Base-by-base conservation (phyloP, 2,888 invertebrate genomes). In the Eremobia ochroleuca region DNA sequence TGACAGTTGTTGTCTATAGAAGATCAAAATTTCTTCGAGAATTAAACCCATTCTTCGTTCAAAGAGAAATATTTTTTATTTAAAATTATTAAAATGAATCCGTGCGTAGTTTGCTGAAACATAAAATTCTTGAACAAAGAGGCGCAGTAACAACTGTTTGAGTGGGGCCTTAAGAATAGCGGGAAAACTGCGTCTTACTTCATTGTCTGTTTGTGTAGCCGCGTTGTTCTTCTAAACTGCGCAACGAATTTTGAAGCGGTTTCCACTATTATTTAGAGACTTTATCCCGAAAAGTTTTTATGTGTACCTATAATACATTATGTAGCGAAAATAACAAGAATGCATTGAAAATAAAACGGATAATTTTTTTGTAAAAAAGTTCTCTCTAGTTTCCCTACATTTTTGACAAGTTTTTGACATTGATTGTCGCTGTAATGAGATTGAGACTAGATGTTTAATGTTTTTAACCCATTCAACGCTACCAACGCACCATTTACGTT, bases 1-100 rank as follows among this genome's bases (percentile, higher is more conserved):
- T 13, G 5, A 58, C 18, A 28, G 8, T 52, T 43, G 9, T 18
- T 4, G 37, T 25, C 28, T 43, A n/a, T n/a, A 65, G 58, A 65
- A n/a, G 34, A 69, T 73, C 72, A 61, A 18, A 75, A 82, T 79
- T 72, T 72, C 31, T 79, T 49, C 66, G 31, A 76, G 71, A 77
- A 82, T 81, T 66, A 79, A 82, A 86, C 59, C 79, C 65, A 79
- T 80, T 78, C 66, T 76, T 66, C 34, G 46, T 68, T 73, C 68
- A 79, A 73, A 87, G 73, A 77, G 74, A 79, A 64, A 73, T 73
- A 73, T 78, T 79, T 80, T 83, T 78, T 89, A 89, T 89, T 88
- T 88, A 82, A 89, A 88, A 89, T 86, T 89, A 90, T 89, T 89
- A 84, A 90, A 89, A 88, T 89, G 86, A 90, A 88, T 89, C 88